phyloP scores from a whole-genome alignment of 2,113 vertebrate genomes.

The Trogon melanurus region DNA sequence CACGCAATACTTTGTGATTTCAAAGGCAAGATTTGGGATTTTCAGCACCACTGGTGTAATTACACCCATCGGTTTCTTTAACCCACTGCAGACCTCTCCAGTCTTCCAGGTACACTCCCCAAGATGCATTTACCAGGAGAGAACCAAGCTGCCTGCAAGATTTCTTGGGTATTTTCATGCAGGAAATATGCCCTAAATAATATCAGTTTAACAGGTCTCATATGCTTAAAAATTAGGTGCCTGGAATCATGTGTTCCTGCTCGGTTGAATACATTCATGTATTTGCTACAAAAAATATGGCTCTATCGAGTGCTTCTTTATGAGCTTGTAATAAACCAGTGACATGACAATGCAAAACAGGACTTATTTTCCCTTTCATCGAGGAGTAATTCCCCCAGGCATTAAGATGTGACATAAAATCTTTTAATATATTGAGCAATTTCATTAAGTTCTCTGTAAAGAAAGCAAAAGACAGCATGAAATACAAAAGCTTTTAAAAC shows the following conservation, averaged over 20 bases:
- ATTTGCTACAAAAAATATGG: not conserved
- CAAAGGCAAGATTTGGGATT: not conserved
- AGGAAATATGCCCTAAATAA: not conserved
- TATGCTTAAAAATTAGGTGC: not conserved
- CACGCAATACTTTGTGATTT: not conserved
- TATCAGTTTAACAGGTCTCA: not conserved
- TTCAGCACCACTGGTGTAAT: not conserved
- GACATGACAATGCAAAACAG: not conserved
- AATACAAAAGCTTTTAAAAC: constrained; percentile 27
- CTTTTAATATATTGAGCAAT: constrained; percentile 42
- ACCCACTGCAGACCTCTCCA: not conserved
- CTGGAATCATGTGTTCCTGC: not conserved
- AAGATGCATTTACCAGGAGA: not conserved
- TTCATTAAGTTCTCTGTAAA: constrained; percentile 52
- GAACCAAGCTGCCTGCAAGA: not conserved
- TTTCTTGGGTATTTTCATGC: not conserved
- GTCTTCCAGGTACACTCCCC: not conserved
- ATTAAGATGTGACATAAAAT: constrained; percentile 23
- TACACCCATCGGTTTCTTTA: not conserved
- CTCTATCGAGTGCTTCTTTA: constrained; percentile 31
- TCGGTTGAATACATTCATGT: not conserved
- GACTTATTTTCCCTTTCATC: constrained; percentile 6
- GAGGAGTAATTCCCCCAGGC: constrained; percentile 20
- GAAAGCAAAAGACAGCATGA: constrained; percentile 10
- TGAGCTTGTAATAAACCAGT: constrained; percentile 8